These are phyloP conservation scores for Marasmarcha lunaedactyla DNA, from an alignment of 2,888 invertebrate species.

Conservation along the genomic window DNA sequence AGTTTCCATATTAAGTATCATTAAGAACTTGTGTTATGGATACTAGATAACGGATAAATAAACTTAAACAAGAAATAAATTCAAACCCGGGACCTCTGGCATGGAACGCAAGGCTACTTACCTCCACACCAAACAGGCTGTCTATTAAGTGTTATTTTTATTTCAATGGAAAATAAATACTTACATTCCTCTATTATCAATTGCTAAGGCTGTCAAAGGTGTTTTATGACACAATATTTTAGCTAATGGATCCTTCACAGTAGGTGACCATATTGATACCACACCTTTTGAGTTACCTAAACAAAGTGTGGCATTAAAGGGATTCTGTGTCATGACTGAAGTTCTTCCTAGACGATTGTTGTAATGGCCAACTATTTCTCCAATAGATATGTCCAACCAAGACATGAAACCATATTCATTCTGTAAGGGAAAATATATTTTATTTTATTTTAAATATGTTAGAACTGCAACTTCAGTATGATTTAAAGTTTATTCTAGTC, in stretches of 20 bases:
- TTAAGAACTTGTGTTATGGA: no score
- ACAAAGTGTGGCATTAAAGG: constrained; percentile 91
- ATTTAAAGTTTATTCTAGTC: no score
- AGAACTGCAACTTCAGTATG: no score
- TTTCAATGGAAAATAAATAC: no score
- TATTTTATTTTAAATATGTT: no score
- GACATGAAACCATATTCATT: constrained; percentile 83
- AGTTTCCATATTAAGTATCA: no score
- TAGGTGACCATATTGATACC: constrained; percentile 97
- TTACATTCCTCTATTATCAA: constrained; percentile 87
- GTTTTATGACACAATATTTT: constrained; percentile 92
- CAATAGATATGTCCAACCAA: constrained; percentile 96
- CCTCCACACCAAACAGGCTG: no score
- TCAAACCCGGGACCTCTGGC: no score
- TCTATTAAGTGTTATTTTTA: no score
- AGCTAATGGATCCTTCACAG: constrained; percentile 83
- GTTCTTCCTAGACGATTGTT: constrained; percentile 83
- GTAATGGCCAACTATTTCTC: constrained; percentile 85
- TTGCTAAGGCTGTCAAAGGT: constrained; percentile 81
- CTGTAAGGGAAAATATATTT: constrained; percentile 30
- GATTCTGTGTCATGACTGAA: constrained; percentile 91
- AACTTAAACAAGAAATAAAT: no score
- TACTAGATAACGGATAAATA: no score
- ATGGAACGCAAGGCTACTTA: no score
- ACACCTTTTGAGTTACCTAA: constrained; percentile 92